Conservation (phyloP, 2,888 invertebrate species). For the Microctonus hyperodae region DNA sequence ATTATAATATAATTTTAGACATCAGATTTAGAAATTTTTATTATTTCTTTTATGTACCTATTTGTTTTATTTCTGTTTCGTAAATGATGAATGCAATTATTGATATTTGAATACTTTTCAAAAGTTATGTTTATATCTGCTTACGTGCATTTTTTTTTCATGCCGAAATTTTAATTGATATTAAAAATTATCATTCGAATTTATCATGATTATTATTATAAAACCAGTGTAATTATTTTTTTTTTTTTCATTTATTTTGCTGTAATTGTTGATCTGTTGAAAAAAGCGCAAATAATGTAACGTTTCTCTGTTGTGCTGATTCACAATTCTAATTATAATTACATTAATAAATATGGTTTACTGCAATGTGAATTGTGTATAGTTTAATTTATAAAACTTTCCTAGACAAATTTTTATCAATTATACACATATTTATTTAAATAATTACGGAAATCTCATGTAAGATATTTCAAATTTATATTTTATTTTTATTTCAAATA, state of each 20-base stretch:
- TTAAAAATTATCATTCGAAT: constrained; percentile 24
- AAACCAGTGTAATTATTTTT: no score
- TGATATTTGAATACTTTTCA: constrained; percentile 8
- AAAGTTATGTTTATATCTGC: constrained; percentile 31
- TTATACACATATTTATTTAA: background rate
- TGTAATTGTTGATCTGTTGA: background rate
- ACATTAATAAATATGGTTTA: constrained; percentile 58
- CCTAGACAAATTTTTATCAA: background rate
- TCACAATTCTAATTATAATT: constrained; percentile 57
- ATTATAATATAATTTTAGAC: constrained; percentile 8
- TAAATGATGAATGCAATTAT: constrained; percentile 31
- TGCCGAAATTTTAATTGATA: constrained; percentile 39
- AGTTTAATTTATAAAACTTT: background rate
- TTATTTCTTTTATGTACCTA: constrained; percentile 9
- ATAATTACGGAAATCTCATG: no score
- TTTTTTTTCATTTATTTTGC: constrained; percentile 32
- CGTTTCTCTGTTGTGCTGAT: constrained; percentile 55
- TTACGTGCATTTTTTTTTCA: constrained; percentile 26
- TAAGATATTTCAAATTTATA: no score
- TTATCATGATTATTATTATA: no score
- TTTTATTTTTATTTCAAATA: no score
- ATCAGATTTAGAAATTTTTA: background rate
- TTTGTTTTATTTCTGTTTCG: constrained; percentile 7
- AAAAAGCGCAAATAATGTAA: constrained; percentile 17
- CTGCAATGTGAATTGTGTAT: constrained; percentile 37